Conservation (phyloP, 2,888 invertebrate genomes). For the Criorhina ranunculi region DNA sequence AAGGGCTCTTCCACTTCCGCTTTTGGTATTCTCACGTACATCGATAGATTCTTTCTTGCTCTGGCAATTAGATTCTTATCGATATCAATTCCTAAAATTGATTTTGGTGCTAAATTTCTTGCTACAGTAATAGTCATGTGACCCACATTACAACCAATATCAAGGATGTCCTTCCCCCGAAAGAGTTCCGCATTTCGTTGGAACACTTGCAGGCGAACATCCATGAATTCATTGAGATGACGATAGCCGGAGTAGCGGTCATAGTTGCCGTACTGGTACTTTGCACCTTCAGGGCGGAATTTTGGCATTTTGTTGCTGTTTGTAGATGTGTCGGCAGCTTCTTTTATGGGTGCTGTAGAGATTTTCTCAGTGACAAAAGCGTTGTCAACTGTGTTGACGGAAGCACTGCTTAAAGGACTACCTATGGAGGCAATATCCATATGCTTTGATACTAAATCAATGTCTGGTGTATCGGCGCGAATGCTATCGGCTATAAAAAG, state of each 20-base stretch:
- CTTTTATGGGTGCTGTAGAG: slow-evolving; percentile 19
- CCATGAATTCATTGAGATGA: slow-evolving; percentile 92
- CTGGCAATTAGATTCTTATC: slow-evolving; percentile 92
- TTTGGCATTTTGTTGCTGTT: slow-evolving; percentile 79
- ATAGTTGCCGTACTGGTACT: slow-evolving; percentile 98
- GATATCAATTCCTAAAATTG: slow-evolving; percentile 97
- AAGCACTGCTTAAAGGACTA: slow-evolving; percentile 63
- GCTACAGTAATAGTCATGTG: slow-evolving; percentile 96
- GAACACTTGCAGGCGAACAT: slow-evolving; percentile 93
- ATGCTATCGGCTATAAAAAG: slow-evolving; percentile 79
- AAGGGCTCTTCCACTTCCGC: slow-evolving; percentile 29
- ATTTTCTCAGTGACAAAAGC: slow-evolving; percentile 28
- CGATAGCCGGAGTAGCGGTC: slow-evolving; percentile 98
- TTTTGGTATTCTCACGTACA: slow-evolving; percentile 83
- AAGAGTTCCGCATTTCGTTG: slow-evolving; percentile 92
- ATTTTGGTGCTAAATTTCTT: slow-evolving; percentile 92
- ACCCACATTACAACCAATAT: slow-evolving; percentile 99
- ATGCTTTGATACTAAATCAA: slow-evolving; percentile 66
- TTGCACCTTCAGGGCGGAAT: slow-evolving; percentile 91
- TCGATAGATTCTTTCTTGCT: slow-evolving; percentile 84
- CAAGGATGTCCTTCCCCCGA: slow-evolving; percentile 94
- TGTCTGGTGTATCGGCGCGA: slow-evolving; percentile 82
- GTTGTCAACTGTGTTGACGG: slow-evolving; percentile 57
- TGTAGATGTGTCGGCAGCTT: slow-evolving; percentile 23
- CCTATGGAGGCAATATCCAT: slow-evolving; percentile 49